A percentile compares a stretch with the other conserved stretches of the same genome.
phyloP scores from a whole-genome alignment of 1,140 invertebrate genomes.

The Melanaphis sacchari region DNA sequence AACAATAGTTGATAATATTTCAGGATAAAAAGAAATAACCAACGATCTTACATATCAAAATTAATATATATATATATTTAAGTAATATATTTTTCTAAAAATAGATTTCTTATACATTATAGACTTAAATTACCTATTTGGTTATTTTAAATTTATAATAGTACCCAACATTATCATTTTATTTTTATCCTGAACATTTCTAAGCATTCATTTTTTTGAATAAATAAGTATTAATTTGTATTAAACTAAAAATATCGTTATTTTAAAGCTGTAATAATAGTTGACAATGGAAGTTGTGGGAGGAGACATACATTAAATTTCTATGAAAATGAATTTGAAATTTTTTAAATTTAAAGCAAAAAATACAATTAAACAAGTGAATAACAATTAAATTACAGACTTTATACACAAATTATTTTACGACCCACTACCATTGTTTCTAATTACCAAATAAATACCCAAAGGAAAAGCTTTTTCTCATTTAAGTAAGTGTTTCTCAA shows the following conservation, averaged over 20 bases:
- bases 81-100: neutral
- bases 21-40: neutral
- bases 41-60: neutral
- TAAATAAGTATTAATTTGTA: neutral
- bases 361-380: neutral
- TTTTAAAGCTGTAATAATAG: too few species aligned
- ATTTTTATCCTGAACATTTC: neutral
- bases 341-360: neutral
- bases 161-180: neutral
- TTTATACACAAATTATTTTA: neutral
- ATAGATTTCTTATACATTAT: neutral
- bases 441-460: neutral
- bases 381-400: neutral
- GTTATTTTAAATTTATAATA: neutral
- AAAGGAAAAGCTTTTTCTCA: too few species aligned
- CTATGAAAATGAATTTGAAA: neutral
- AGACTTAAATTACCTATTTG: neutral
- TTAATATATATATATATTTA: too few species aligned
- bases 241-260: neutral
- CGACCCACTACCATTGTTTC: neutral
- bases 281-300: too few species aligned
- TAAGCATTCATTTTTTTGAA: too few species aligned
- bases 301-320: neutral
- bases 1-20: neutral
- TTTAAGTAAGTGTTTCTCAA: too few species aligned